Evolutionary conservation across 2,113 vertebrate genomes (phyloP).

Genomic region (Poecilia latipinna): DNA sequence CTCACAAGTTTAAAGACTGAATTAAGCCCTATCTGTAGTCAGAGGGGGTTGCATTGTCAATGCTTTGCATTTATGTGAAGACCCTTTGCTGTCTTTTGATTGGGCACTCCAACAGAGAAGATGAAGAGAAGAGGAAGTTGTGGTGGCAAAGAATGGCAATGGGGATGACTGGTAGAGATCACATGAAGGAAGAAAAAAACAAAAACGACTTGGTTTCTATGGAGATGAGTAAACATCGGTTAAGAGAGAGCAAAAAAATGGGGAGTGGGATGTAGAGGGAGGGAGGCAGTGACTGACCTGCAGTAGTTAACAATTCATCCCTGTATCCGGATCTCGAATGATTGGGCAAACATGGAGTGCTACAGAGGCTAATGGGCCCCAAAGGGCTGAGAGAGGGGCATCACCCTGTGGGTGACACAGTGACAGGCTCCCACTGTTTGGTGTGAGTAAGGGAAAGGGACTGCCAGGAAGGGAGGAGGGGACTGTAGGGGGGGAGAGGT

Average conservation of each 20-base stretch:
- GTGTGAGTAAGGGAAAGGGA: conserved; percentile 40
- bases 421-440: conserved; percentile 67
- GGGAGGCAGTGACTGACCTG: conserved; percentile 68
- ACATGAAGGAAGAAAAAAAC: conserved; percentile 54
- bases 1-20: background rate
- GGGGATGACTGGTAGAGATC: conserved; percentile 52
- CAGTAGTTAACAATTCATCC: conserved; percentile 79
- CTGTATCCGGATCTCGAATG: conserved; percentile 77
- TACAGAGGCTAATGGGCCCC: conserved; percentile 72
- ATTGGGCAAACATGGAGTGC: conserved; percentile 76
- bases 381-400: conserved; percentile 71
- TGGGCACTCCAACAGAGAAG: conserved; percentile 34
- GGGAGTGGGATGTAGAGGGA: conserved; percentile 3
- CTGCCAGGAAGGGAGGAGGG: conserved; percentile 3
- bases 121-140: conserved; percentile 32
- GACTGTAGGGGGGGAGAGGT: background rate
- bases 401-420: conserved; percentile 61
- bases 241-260: conserved; percentile 29
- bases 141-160: conserved; percentile 23
- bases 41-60: conserved; percentile 18
- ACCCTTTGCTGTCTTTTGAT: conserved; percentile 37
- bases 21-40: conserved; percentile 7
- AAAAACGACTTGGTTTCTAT: conserved; percentile 59
- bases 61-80: conserved; percentile 61
- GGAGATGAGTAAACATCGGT: conserved; percentile 77